Percentiles rank a stretch among this genome's conserved stretches.
Evolutionary conservation across 1,140 invertebrate species (phyloP).

Genomic region (Eumaeus atala): DNA sequence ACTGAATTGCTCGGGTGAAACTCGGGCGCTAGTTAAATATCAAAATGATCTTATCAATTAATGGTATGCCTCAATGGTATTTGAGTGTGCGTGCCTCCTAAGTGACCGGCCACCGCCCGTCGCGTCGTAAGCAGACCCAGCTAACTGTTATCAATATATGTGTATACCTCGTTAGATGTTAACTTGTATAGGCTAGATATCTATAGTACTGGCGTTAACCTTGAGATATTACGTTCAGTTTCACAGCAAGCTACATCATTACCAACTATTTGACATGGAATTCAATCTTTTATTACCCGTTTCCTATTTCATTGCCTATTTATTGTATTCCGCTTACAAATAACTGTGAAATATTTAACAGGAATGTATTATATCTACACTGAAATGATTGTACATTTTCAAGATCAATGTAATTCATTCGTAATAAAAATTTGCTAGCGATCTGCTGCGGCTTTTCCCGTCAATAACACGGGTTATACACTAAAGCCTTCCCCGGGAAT

Average conservation of each 20-base stretch:
- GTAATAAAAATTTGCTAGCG: no score
- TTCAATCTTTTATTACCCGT: conserved; percentile 28
- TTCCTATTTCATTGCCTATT: conserved; percentile 31
- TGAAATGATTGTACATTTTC: no score
- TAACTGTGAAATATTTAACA: neutral
- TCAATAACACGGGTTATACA: no score
- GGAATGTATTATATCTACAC: neutral
- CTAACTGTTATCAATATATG: conserved; percentile 68
- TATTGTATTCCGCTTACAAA: conserved; percentile 12
- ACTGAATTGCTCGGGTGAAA: no score
- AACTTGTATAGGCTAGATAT: conserved; percentile 34
- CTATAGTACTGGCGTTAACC: conserved; percentile 42
- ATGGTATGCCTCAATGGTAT: neutral
- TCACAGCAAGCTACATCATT: conserved; percentile 25
- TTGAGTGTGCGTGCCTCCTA: conserved; percentile 4
- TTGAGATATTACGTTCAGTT: conserved; percentile 35
- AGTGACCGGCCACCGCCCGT: conserved; percentile 40
- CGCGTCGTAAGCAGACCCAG: conserved; percentile 25
- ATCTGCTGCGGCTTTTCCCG: no score
- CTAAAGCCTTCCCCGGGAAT: no score
- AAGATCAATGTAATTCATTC: neutral
- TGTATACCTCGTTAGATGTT: conserved; percentile 48
- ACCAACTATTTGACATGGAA: conserved; percentile 10
- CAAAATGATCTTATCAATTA: no score
- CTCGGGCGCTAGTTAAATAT: no score